A percentile compares a stretch with the other conserved stretches of the same genome.
phyloP scores from a whole-genome alignment of 2,113 vertebrate species.

The Balaeniceps rex region DNA sequence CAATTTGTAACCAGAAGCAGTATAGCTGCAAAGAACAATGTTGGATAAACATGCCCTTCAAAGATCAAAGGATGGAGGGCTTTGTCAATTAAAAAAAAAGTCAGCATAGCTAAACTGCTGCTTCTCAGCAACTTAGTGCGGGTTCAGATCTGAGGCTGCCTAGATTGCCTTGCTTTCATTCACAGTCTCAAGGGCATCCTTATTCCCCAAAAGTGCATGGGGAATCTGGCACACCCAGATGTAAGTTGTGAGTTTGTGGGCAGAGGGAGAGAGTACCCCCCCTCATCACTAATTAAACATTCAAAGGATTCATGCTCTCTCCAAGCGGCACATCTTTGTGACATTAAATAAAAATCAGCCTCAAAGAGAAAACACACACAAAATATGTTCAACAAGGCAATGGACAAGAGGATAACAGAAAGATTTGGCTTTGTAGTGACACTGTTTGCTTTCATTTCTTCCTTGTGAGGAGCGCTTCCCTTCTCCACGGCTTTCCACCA shows the following conservation, averaged over 20 bases:
- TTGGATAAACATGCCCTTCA: constrained; percentile 62
- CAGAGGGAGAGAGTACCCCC: neutral
- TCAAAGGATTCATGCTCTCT: constrained; percentile 7
- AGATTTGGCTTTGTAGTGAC: neutral
- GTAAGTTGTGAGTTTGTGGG: neutral
- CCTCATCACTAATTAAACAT: neutral
- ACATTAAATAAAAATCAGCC: neutral
- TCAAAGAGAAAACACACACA: neutral
- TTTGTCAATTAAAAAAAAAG: constrained; percentile 33
- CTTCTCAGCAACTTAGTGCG: neutral
- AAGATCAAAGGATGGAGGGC: constrained; percentile 50
- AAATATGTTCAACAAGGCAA: neutral
- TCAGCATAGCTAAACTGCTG: neutral
- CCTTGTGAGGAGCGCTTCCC: neutral
- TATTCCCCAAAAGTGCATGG: neutral
- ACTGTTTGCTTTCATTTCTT: neutral
- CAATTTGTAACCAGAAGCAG: constrained; percentile 58
- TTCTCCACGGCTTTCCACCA: neutral
- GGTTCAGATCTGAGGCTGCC: constrained; percentile 32
- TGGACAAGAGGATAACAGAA: neutral
- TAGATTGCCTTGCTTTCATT: constrained; percentile 22
- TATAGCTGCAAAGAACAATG: constrained; percentile 41
- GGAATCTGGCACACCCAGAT: constrained; percentile 28
- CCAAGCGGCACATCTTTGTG: neutral
- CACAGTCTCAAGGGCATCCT: neutral